Percentiles rank a stretch among this genome's conserved stretches.
These are phyloP conservation scores for Alfaro cultratus DNA, from an alignment of 2,797 vertebrate genomes.

Conservation along the genomic window DNA sequence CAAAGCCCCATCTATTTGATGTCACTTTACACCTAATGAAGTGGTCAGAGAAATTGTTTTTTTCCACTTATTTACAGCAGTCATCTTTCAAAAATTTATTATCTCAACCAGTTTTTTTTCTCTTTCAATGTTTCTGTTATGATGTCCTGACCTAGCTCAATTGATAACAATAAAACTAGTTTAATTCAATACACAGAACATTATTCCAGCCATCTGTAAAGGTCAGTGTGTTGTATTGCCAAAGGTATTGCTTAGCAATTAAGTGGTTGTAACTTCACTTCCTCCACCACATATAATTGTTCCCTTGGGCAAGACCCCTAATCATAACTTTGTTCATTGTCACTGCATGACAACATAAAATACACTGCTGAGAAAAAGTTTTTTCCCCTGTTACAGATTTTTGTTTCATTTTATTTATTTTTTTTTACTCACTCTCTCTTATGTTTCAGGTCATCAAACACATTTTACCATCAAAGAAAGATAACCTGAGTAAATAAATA, in stretches of 20 bases:
- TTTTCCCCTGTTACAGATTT: neutral
- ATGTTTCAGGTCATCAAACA: neutral
- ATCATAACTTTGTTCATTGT: neutral
- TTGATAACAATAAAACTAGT: neutral
- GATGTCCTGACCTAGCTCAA: neutral
- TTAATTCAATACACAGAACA: neutral
- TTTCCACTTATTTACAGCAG: neutral
- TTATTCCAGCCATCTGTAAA: neutral
- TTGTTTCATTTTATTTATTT: neutral
- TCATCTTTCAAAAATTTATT: neutral
- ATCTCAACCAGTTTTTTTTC: neutral
- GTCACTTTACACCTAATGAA: neutral
- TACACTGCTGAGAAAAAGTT: neutral
- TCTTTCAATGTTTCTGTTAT: neutral
- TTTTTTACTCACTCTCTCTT: too few species aligned
- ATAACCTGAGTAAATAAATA: neutral
- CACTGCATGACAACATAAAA: neutral
- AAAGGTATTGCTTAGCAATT: neutral
- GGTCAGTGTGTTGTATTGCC: neutral
- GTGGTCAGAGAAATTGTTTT: neutral
- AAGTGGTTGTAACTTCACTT: neutral
- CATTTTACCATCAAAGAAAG: neutral
- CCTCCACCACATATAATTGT: neutral
- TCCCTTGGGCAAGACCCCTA: neutral
- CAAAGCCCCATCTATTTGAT: neutral